These are phyloP conservation scores for Diadumene lineata DNA, from an alignment of 92 coral and sea anemone genomes.

Conservation along the genomic window DNA sequence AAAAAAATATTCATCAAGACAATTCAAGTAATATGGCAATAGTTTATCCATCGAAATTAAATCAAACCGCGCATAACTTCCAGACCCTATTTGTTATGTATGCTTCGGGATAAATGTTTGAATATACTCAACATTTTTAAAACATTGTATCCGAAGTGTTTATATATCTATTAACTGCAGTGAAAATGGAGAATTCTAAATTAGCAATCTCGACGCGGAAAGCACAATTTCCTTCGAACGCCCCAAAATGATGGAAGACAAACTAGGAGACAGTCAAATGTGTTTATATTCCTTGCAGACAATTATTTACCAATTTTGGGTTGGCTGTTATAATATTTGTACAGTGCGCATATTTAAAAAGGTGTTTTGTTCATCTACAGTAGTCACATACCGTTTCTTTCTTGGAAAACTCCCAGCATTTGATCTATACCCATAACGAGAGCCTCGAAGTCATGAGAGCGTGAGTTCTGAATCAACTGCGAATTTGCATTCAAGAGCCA, in stretches of 20 bases:
- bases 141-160: too few species aligned
- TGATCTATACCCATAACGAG: slow-evolving; percentile 11
- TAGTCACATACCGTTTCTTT: slow-evolving; percentile 8
- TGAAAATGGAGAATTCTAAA: too few species aligned
- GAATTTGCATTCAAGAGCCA: neutral
- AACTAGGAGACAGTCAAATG: neutral
- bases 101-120: too few species aligned
- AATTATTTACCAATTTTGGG: neutral
- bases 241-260: neutral
- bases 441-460: neutral
- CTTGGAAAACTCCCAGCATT: neutral
- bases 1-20: too few species aligned
- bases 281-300: neutral
- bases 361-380: neutral
- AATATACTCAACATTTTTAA: too few species aligned
- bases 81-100: too few species aligned
- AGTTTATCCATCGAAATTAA: too few species aligned
- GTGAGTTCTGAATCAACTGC: too few species aligned
- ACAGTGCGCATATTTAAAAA: neutral
- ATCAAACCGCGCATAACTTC: too few species aligned
- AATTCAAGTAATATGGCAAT: too few species aligned
- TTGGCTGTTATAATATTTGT: neutral
- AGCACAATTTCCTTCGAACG: slow-evolving; percentile 6
- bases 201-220: too few species aligned
- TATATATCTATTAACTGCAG: too few species aligned